These are phyloP conservation scores for Ormia ochracea DNA, from an alignment of 2,888 invertebrate species.

Conservation along the genomic window DNA sequence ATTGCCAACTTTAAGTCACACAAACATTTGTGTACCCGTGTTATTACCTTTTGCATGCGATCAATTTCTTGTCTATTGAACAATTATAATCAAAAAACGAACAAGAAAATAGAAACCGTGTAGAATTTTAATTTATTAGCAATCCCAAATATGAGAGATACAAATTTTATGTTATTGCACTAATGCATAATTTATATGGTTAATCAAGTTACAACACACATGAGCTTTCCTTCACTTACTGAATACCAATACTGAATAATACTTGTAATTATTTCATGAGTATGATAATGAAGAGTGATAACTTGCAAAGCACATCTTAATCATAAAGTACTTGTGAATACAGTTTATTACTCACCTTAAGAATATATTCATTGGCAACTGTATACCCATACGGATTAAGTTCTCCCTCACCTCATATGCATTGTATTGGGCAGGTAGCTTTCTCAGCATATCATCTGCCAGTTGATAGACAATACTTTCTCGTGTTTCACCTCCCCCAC, in stretches of 20 bases:
- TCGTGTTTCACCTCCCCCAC: constrained; percentile 92
- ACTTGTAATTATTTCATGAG: neutral
- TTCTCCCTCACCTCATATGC: constrained; percentile 93
- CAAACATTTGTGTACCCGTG: constrained; percentile 86
- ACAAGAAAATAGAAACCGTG: neutral
- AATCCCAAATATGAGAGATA: neutral
- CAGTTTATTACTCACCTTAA: constrained; percentile 79
- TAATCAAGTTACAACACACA: neutral
- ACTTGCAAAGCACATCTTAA: constrained; percentile 78
- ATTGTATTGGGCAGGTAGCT: constrained; percentile 90
- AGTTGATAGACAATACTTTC: constrained; percentile 94
- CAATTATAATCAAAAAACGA: neutral
- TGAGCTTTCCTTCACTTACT: neutral
- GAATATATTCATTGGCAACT: constrained; percentile 97
- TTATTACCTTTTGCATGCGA: constrained; percentile 92
- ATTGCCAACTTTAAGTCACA: constrained; percentile 95
- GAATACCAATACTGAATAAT: constrained; percentile 35
- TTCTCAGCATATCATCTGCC: constrained; percentile 94
- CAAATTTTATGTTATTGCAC: neutral
- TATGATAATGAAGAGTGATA: neutral
- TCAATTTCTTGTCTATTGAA: constrained; percentile 82
- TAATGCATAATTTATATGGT: neutral
- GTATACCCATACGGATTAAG: constrained; percentile 91
- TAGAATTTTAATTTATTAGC: neutral
- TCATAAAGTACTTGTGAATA: constrained; percentile 78